Conservation (phyloP, 1,140 invertebrate species). For the Cepaea nemoralis region DNA sequence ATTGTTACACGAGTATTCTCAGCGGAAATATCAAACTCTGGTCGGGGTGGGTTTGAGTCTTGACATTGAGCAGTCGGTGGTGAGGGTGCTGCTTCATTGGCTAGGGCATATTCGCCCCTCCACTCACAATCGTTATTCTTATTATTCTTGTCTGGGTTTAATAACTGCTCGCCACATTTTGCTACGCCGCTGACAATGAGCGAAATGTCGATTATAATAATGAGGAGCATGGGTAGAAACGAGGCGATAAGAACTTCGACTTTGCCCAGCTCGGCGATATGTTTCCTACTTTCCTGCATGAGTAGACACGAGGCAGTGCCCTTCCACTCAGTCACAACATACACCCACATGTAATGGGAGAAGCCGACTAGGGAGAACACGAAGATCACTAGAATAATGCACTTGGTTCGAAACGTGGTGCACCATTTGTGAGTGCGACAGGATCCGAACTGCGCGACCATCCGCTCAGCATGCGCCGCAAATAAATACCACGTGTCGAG, state of each 20-base stretch:
- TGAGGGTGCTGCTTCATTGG: not conserved
- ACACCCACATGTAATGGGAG: constrained; percentile 33
- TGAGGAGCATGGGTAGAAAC: constrained; percentile 33
- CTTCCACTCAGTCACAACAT: constrained; percentile 4
- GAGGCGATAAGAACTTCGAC: constrained; percentile 21
- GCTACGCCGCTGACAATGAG: not conserved
- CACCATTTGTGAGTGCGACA: constrained; percentile 25
- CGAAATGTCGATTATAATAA: constrained; percentile 28
- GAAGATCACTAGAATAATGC: constrained; percentile 37
- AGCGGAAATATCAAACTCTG: constrained; percentile 25
- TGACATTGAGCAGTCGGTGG: not conserved
- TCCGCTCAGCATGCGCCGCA: constrained; percentile 16
- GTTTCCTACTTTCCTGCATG: constrained; percentile 30
- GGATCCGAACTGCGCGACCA: constrained; percentile 14
- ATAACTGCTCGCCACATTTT: not conserved
- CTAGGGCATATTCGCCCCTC: not conserved
- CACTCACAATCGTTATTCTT: not conserved
- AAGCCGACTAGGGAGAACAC: constrained; percentile 38
- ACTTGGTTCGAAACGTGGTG: constrained; percentile 34
- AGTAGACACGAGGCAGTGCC: not conserved
- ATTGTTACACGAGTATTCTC: not conserved
- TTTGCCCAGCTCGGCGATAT: constrained; percentile 23
- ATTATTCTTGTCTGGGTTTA: not conserved
- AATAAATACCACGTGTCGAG: constrained; percentile 38
- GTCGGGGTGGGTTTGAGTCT: not conserved